These are phyloP conservation scores for Boulengeromyrus knoepffleri DNA, from an alignment of 2,113 vertebrate genomes.

Conservation along the genomic window DNA sequence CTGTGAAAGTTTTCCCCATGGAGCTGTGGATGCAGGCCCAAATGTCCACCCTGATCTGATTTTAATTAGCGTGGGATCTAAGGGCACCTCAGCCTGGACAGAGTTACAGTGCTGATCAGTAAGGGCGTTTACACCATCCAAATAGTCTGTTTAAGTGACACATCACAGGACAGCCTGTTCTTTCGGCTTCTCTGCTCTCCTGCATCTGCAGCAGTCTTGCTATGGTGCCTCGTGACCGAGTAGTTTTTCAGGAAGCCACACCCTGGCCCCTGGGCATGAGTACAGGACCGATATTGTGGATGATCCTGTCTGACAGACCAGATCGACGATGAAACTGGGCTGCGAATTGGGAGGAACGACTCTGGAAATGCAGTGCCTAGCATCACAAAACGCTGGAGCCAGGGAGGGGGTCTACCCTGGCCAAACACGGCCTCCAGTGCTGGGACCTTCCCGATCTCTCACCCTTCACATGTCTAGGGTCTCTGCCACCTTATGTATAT, in stretches of 20 bases:
- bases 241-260: background rate
- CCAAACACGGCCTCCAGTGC: background rate
- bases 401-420: background rate
- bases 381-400: background rate
- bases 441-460: background rate
- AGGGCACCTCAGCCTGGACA: background rate
- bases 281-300: background rate
- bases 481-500: background rate
- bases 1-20: background rate
- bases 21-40: background rate
- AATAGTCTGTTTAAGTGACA: background rate
- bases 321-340: background rate
- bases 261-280: background rate
- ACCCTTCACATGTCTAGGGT: background rate
- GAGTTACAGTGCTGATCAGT: background rate
- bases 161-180: background rate
- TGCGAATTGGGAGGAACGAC: background rate
- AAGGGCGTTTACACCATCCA: background rate
- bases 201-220: background rate
- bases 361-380: background rate
- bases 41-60: background rate
- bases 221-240: background rate
- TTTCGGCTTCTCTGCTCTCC: background rate
- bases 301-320: background rate
- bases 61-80: background rate